Base-by-base conservation (phyloP, 2,797 vertebrate genomes). In the Eulemur mongoz region DNA sequence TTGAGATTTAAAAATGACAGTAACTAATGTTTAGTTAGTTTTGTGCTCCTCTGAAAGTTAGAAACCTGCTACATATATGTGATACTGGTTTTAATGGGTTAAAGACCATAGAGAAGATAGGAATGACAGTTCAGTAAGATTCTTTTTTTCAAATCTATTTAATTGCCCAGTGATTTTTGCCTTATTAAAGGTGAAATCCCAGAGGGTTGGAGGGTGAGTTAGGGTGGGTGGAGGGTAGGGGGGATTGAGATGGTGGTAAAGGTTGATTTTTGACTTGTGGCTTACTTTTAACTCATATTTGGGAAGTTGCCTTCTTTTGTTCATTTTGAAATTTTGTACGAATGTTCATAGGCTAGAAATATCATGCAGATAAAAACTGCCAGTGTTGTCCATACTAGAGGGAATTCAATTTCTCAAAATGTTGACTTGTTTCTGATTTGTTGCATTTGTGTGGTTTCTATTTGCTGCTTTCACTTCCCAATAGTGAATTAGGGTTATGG, bases 271-370 rank as follows among this genome's bases (percentile, higher is more conserved):
- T 90, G 40, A 90, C 65, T 84, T 92, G 32, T 61, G 22, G 32
- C 70, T 93, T 15, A 73, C 15, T 61, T 92, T 89, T 82, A 52
- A 15, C 43, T 95, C 61, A 11, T 75, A 35, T 91, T 92, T 72
- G 4, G 75, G 43, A 94, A 63, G 7, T 40, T 93, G n/a, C 65
- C 83, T 63, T 78, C 52, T 88, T 90, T 87, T 52, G 59, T 70
- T 89, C 27, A 54, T 83, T 85, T 92, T 94, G 79, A 81, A 70
- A 45, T 83, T 73, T 87, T 89, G 32, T 40, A 22, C n/a, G 76
- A 48, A 18, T 76, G 17, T 76, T 84, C 22, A 43, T 40, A 76
- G 50, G 7, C 30, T 92, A 91, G 73, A 94, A 89, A 38, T 50
- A 59, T 32, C 70, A 72, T 67, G 45, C 38, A 81, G 30, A 30